Percentiles rank a stretch among this genome's conserved stretches.
Conservation (phyloP, 1,140 invertebrate genomes). For the Dinoponera quadriceps region DNA sequence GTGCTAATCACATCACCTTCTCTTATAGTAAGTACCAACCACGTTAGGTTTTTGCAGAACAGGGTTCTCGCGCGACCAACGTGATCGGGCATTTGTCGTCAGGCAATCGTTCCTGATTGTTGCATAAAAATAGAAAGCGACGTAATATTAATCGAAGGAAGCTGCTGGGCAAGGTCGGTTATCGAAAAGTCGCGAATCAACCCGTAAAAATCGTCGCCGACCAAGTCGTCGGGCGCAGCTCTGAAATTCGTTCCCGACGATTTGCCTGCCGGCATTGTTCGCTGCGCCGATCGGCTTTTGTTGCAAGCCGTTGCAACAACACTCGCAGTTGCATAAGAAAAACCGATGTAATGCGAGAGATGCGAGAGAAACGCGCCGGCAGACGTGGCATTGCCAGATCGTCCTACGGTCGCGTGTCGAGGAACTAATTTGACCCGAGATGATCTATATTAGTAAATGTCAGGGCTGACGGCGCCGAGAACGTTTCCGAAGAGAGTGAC, state of each 20-base stretch:
- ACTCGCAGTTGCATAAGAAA: conserved; percentile 5
- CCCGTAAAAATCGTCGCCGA: neutral
- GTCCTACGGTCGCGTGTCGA: conserved; percentile 43
- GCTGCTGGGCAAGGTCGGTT: conserved; percentile 16
- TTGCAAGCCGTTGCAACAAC: conserved; percentile 6
- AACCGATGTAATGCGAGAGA: neutral
- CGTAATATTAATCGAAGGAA: conserved; percentile 72
- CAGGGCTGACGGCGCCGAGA: conserved; percentile 60
- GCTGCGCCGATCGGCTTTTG: neutral
- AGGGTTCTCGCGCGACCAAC: neutral
- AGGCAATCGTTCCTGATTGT: conserved; percentile 57
- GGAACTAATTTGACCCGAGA: conserved; percentile 64
- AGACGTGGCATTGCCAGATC: conserved; percentile 8
- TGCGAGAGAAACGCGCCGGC: neutral
- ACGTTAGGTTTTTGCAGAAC: conserved; percentile 29
- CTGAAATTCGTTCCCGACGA: neutral
- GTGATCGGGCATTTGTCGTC: conserved; percentile 42
- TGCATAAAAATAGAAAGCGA: conserved; percentile 77
- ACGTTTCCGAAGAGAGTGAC: conserved; percentile 62
- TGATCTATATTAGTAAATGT: conserved; percentile 73
- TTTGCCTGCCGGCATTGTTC: neutral
- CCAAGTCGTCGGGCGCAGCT: neutral
- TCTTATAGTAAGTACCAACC: conserved; percentile 2
- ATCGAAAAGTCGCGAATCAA: conserved; percentile 11
- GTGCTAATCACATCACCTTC: conserved; percentile 41